Conservation (phyloP, 2,797 vertebrate species). For the Podarcis lilfordi region DNA sequence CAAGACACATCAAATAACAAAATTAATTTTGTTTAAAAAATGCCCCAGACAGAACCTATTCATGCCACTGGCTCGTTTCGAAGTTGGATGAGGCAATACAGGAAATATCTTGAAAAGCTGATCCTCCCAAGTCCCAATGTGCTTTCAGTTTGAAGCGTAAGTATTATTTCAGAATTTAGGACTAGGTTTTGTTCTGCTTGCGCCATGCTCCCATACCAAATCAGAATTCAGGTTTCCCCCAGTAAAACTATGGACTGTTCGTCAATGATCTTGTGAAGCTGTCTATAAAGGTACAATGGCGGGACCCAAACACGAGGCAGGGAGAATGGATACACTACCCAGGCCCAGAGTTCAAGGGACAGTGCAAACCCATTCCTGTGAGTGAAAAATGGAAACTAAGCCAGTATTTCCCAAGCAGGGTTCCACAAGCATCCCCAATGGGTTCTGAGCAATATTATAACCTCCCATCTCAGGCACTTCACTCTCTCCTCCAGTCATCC, state of each 20-base stretch:
- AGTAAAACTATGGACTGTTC: not conserved
- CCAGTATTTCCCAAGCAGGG: too few relatives aligned
- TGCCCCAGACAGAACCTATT: not conserved
- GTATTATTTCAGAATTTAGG: slow-evolving; percentile 9
- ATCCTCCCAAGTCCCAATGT: not conserved
- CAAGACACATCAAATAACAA: not conserved
- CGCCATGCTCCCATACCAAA: not conserved
- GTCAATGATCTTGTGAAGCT: not conserved
- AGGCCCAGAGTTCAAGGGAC: too few relatives aligned
- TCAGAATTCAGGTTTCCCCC: too few relatives aligned
- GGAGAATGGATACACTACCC: too few relatives aligned
- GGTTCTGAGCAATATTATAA: too few relatives aligned
- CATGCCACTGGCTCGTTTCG: not conserved
- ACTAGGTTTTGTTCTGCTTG: not conserved
- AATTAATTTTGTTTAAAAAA: not conserved
- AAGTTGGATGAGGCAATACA: slow-evolving; percentile 1
- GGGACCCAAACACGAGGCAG: too few relatives aligned
- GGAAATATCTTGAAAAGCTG: slow-evolving; percentile 8
- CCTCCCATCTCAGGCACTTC: too few relatives aligned
- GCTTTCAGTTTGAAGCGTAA: slow-evolving; percentile 4
- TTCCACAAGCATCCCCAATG: too few relatives aligned
- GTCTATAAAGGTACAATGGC: not conserved
- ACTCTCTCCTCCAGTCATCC: too few relatives aligned
- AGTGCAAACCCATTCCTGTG: too few relatives aligned
- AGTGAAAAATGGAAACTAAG: too few relatives aligned